Evolutionary conservation across 2,797 vertebrate genomes (phyloP).

Genomic region (Onychomys leucogaster): DNA sequence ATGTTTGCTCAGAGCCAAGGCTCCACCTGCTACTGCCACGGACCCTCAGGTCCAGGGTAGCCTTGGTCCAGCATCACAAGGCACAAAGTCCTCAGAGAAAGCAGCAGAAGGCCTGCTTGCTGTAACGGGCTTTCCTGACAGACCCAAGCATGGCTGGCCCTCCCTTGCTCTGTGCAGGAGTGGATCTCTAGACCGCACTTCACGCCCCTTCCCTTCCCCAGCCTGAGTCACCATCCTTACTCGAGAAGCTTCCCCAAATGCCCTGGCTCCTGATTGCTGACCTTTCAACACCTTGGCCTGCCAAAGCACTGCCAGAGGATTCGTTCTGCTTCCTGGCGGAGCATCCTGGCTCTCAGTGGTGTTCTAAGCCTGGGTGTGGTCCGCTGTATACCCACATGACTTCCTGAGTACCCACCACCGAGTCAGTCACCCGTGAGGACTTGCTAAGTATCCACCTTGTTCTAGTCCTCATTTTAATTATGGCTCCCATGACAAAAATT

Average conservation of each 20-base stretch:
- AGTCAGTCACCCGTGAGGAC: not conserved
- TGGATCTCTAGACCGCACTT: not conserved
- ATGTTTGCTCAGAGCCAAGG: not conserved
- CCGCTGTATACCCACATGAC: accelerated
- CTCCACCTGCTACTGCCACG: not conserved
- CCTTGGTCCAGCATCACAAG: not conserved
- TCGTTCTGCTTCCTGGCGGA: not conserved
- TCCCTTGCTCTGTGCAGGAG: accelerated
- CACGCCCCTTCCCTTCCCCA: not conserved
- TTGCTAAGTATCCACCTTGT: not conserved
- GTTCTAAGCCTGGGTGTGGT: not conserved
- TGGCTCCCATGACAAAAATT: not conserved
- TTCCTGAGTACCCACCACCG: not conserved
- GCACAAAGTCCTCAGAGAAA: not conserved
- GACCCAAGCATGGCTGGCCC: not conserved
- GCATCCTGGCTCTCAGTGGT: not conserved
- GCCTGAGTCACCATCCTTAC: not conserved
- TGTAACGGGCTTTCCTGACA: not conserved
- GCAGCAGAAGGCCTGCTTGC: not conserved
- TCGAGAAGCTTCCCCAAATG: not conserved
- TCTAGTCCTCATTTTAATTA: conserved; percentile 34
- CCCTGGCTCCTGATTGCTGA: not conserved
- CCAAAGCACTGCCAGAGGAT: not conserved
- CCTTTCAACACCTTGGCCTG: not conserved
- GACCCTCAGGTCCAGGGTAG: not conserved